Base-by-base conservation (phyloP, 2,797 vertebrate genomes). In the Acanthis flammea region DNA sequence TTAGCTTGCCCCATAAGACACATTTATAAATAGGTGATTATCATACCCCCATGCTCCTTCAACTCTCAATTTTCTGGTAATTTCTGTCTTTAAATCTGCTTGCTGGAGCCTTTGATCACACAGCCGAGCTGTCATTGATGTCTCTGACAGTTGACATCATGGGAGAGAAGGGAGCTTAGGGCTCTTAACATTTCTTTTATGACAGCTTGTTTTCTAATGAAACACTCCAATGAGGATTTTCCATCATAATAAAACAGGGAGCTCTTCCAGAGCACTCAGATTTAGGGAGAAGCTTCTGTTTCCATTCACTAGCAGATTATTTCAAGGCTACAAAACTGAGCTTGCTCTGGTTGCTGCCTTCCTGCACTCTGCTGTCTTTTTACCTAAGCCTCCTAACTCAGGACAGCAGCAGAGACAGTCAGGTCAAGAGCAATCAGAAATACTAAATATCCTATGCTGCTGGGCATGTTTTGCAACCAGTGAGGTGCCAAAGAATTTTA, bases 91-190 rank as follows among this genome's bases (percentile, higher is more conserved):
- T 87, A 91, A 96, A 94, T 89, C 88, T 1, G 5, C 90, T 92
- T 79, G 54, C 77, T 72, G 65, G 75, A 89, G 67, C 74, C 90
- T 95, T 87, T 95, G 88, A 95, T 95, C 93, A 71, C 35, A 23
- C 48, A 65, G 88, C 71, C 8, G 61, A 97, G 93, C 88, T 92
- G 90, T 82, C 54, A 3, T 8, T 58, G 92, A 89, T 93, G 90
- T 71, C 68, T 85, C 92, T 94, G 92, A 94, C 77, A 92, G 93
- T 68, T 93, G 95, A 94, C 95, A 96, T 93, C 96, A 94, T 74
- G 90, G 65, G 74, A 87, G 74, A 85, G 84, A 93, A 55, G 90
- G 78, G 60, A 90, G 91, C 93, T 95, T 86, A 90, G 70, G 75
- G 84, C 88, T 93, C 83, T 94, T 94, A 88, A 90, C 67, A 31